Base-by-base conservation (phyloP, 2,113 vertebrate genomes). In the Seriola quinqueradiata region DNA sequence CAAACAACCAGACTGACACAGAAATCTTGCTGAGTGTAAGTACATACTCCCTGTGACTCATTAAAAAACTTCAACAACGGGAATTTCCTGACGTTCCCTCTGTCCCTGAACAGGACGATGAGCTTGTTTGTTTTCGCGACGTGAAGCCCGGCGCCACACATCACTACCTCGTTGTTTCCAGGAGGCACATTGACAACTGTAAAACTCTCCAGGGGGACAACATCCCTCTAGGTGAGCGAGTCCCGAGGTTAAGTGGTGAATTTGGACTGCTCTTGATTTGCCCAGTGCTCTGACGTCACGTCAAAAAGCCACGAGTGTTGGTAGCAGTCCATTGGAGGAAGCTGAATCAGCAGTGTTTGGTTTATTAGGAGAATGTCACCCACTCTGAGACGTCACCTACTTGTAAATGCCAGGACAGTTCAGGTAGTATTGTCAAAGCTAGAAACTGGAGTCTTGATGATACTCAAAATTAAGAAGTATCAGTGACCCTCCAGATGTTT, bases 161-260 rank as follows among this genome's bases (percentile, higher is more conserved):
- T 86, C 97, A 97, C 87, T 97, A 96, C 23, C 95, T 98, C 6
- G 93, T 98, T 58, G 92, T 97, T 48, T 93, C 96, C 4, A 95
- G 95, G 70, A 93, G 87, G 4, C 97, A 98, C 69, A 81, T 97
- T 40, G 90, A 87, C 61, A 96, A 88, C 89, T 97, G 96, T 79
- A 96, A 89, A 81, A 85, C 89, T 0, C 92, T 97, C 16, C 94
- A 85, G 55, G 42, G 67, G 21, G 94, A 94, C 0, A 86, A 97
- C 13, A 23, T 96, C 44, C 89, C 92, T 32, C 16, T 97, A 17
- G 94, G 96, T 98, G 90, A 95, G 66, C 3, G 42, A 34, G 12
- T 19, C 55, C 21, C 2, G 5, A 17, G 12, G 13, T 23, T 21
- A 38, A 38, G 6, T 36, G 4, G 34, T 28, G 28, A 2, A 28